Evolutionary conservation across 2,113 vertebrate genomes (phyloP).

Genomic region (Scomber colias): DNA sequence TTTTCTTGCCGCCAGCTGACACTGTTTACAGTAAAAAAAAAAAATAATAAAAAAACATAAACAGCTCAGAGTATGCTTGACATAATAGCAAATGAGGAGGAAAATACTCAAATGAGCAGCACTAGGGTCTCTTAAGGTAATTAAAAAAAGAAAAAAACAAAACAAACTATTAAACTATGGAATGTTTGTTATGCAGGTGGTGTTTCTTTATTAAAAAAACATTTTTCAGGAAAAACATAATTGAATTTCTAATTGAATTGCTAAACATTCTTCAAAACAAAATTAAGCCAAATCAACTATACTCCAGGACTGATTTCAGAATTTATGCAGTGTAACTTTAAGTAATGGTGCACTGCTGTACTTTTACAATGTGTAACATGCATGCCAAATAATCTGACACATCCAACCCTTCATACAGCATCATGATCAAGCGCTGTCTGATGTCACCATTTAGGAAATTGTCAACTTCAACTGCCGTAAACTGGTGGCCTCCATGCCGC

Average conservation of each 20-base stretch:
- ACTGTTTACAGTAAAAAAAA: neutral
- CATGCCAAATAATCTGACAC: too few relatives aligned
- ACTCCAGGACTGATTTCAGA: neutral
- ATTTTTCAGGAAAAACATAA: too few relatives aligned
- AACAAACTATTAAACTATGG: too few relatives aligned
- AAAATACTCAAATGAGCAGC: neutral
- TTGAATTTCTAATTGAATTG: too few relatives aligned
- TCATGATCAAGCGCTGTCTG: neutral
- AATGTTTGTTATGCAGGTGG: neutral
- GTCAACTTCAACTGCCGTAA: constrained; percentile 99
- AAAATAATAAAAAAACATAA: neutral
- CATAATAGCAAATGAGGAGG: neutral
- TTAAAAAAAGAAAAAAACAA: neutral
- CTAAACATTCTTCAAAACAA: neutral
- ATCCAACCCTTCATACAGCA: too few relatives aligned
- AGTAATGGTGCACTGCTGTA: too few relatives aligned
- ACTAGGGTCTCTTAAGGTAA: neutral
- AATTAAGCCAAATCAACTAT: too few relatives aligned
- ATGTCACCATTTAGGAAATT: constrained; percentile 87
- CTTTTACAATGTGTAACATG: too few relatives aligned
- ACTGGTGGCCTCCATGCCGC: constrained; percentile 97
- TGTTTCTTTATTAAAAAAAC: too few relatives aligned
- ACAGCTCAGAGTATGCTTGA: neutral
- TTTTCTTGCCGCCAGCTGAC: constrained; percentile 10
- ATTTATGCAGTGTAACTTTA: neutral